These are phyloP conservation scores for Pedicia rivosa DNA, from an alignment of 2,888 invertebrate genomes.

Conservation along the genomic window DNA sequence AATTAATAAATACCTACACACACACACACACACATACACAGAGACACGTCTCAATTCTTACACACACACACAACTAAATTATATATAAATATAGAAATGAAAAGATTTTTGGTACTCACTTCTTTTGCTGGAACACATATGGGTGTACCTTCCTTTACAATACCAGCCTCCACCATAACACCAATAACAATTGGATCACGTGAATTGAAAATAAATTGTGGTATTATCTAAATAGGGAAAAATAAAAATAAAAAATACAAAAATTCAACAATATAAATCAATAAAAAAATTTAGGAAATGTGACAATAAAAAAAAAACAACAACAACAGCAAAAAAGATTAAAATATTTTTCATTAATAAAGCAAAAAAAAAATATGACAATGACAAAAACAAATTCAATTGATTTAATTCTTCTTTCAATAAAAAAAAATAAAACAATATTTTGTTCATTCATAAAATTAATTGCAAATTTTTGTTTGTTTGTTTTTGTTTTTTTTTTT, in stretches of 20 bases:
- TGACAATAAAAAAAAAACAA: too few relatives aligned
- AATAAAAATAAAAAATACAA: neutral
- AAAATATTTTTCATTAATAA: constrained; percentile 2
- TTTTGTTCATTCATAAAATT: too few relatives aligned
- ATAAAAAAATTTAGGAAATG: too few relatives aligned
- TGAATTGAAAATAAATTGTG: constrained; percentile 93
- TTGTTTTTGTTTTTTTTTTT: too few relatives aligned
- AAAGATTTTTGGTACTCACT: constrained; percentile 35
- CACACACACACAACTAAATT: neutral
- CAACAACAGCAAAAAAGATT: constrained; percentile 9
- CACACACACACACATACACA: too few relatives aligned
- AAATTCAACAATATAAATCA: too few relatives aligned
- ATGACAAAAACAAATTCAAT: too few relatives aligned
- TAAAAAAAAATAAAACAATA: too few relatives aligned
- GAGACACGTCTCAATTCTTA: too few relatives aligned
- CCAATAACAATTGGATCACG: constrained; percentile 97
- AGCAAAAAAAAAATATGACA: neutral
- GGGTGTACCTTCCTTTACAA: constrained; percentile 91
- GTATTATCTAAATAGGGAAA: constrained; percentile 37
- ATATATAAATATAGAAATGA: neutral
- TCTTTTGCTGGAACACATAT: constrained; percentile 95
- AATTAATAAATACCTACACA: too few relatives aligned
- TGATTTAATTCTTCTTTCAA: too few relatives aligned
- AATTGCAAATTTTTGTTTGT: too few relatives aligned
- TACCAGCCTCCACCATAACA: constrained; percentile 88